Conservation (phyloP, 2,797 vertebrate genomes). For the Emys orbicularis region DNA sequence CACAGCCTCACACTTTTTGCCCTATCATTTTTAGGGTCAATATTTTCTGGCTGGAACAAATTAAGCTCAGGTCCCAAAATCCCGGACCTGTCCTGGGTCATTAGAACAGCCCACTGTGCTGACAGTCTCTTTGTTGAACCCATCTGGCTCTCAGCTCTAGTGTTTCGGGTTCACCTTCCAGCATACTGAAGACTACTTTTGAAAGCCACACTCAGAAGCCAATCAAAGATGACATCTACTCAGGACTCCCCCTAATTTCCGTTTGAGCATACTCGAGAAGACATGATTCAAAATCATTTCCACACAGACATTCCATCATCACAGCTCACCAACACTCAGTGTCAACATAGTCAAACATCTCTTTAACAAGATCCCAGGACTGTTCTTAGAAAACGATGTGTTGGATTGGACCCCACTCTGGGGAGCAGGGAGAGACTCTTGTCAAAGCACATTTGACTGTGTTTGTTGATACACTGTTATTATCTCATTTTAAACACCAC, state of each 20-base stretch:
- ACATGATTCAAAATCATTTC: neutral
- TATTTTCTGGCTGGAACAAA: neutral
- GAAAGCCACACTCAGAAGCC: neutral
- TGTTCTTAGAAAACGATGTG: neutral
- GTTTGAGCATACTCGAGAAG: conserved; percentile 54
- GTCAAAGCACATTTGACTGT: neutral
- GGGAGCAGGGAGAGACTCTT: neutral
- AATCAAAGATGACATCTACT: neutral
- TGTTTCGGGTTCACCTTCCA: neutral
- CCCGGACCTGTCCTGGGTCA: neutral
- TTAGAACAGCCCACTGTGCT: neutral
- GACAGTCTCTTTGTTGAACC: rapidly evolving
- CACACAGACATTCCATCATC: neutral
- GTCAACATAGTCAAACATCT: neutral
- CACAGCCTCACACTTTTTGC: neutral
- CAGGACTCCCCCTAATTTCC: neutral
- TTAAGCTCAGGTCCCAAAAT: neutral
- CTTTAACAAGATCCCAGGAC: neutral
- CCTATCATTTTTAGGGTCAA: neutral
- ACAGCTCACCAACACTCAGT: neutral
- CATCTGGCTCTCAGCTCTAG: neutral
- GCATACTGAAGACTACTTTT: neutral
- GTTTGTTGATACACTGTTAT: neutral
- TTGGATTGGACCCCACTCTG: neutral
- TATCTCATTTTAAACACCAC: neutral